Percentiles rank a stretch among this genome's conserved stretches.
These are phyloP conservation scores for Bimastos eiseni DNA, from an alignment of 2,888 invertebrate species.

Conservation along the genomic window DNA sequence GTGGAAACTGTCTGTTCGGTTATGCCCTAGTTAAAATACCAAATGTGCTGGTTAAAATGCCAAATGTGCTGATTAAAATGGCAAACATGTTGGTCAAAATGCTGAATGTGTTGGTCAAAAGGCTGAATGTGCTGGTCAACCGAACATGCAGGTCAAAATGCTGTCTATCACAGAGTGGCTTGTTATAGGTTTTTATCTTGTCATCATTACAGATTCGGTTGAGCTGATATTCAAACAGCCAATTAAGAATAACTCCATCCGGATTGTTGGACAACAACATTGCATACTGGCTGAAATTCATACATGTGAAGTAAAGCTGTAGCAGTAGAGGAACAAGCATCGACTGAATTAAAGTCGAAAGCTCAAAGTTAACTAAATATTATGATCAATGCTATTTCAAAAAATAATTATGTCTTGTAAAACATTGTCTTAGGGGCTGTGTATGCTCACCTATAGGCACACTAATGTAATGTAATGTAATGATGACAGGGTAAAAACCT, in stretches of 20 bases:
- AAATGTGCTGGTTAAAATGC: too few species aligned
- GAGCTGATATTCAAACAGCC: background rate
- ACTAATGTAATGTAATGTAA: too few species aligned
- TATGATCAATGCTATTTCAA: background rate
- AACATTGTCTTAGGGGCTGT: background rate
- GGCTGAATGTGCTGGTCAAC: background rate
- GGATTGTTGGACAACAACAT: background rate
- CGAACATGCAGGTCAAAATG: background rate
- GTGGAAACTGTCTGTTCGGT: too few species aligned
- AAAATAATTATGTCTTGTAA: background rate
- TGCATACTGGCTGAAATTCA: background rate
- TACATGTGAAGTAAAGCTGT: background rate
- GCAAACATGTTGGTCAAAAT: too few species aligned
- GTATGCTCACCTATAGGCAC: too few species aligned
- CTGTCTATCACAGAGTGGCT: background rate
- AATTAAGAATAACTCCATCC: background rate
- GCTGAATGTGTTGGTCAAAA: background rate
- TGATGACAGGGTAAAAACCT: too few species aligned
- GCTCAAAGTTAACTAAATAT: background rate
- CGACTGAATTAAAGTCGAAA: background rate
- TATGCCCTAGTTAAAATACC: too few species aligned
- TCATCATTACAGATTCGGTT: background rate
- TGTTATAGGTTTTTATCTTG: slow-evolving; percentile 1
- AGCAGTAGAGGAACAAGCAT: background rate
- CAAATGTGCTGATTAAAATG: too few species aligned